Base-by-base conservation (phyloP, 2,113 vertebrate species). In the Platichthys flesus region DNA sequence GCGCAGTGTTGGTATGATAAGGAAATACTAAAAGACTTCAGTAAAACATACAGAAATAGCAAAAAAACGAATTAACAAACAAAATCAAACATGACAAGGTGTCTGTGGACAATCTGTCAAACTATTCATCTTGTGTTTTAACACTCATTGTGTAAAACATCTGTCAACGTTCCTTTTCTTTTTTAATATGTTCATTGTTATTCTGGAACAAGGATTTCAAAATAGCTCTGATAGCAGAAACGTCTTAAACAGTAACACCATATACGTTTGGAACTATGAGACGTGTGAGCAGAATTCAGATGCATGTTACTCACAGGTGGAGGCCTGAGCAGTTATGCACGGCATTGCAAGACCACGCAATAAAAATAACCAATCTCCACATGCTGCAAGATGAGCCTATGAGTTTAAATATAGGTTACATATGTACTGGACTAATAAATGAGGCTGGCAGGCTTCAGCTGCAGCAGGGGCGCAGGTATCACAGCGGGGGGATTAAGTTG, bases 381-480 rank as follows among this genome's bases (percentile, higher is more conserved):
- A 60, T 63, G 59, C 56, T 76, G 37, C 72, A 75, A 73, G 71
- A 42, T 54, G 67, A 71, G 57, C 66, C 55, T 23, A 77, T 55
- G 74, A 15, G 65, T 88, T 89, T 90, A 91, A 86, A 93, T 84
- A 85, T 91, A 93, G 89, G 54, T 66, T 75, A 14, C 78, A 76
- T 85, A 85, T 85, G 76, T 71, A 67, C 31, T 31, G 72, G 45
- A 64, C 73, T 67, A 80, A 81, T 88, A 79, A 78, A 88, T 76
- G 74, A 67, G 67, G 59, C 54, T 56, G 55, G 52, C 75, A 65
- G 66, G 69, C 76, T 42, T 78, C 60, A 71, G 74, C 78, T 62
- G 64, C 69, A 79, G 63, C 79, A 51, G 45, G 55, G 79, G 8
- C 5, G 10, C 90, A 94, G 88, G 85, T 93, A 93, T 83, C 81